phyloP scores from a whole-genome alignment of 2,888 invertebrate species.

The Epinotia bilunana region DNA sequence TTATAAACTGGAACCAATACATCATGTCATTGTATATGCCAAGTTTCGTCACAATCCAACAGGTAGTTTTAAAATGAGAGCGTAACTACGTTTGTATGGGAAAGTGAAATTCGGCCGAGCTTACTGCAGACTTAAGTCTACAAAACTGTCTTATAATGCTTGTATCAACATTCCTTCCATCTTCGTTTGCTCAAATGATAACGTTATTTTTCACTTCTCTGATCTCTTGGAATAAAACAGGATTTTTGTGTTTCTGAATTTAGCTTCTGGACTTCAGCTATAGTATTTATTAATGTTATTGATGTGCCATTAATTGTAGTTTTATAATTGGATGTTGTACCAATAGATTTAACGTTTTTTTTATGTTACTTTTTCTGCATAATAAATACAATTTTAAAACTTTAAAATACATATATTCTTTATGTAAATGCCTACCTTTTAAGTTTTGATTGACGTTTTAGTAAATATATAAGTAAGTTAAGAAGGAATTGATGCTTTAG shows the following conservation, averaged over 20 bases:
- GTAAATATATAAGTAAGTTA: conserved; percentile 2
- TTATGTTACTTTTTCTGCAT: background rate
- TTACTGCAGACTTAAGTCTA: too few species aligned
- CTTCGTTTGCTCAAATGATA: conserved; percentile 47
- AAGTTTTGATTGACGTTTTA: conserved; percentile 5
- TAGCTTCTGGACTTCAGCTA: background rate
- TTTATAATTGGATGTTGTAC: background rate
- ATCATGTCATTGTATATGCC: too few species aligned
- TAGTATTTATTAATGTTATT: background rate
- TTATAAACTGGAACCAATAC: too few species aligned
- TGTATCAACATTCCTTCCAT: conserved; percentile 44
- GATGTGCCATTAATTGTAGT: conserved; percentile 3
- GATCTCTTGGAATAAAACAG: conserved; percentile 34
- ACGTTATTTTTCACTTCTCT: conserved; percentile 14
- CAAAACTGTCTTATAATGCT: conserved; percentile 3
- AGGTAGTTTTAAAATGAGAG: too few species aligned
- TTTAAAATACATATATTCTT: background rate
- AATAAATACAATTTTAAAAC: background rate
- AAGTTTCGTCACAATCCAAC: too few species aligned
- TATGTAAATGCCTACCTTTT: background rate
- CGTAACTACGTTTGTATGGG: too few species aligned
- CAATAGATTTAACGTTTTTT: background rate
- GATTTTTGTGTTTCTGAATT: conserved; percentile 5
- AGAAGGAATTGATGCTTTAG: conserved; percentile 12
- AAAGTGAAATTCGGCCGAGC: too few species aligned